These are phyloP conservation scores for Verasper variegatus DNA, from an alignment of 2,113 vertebrate genomes.

Conservation along the genomic window DNA sequence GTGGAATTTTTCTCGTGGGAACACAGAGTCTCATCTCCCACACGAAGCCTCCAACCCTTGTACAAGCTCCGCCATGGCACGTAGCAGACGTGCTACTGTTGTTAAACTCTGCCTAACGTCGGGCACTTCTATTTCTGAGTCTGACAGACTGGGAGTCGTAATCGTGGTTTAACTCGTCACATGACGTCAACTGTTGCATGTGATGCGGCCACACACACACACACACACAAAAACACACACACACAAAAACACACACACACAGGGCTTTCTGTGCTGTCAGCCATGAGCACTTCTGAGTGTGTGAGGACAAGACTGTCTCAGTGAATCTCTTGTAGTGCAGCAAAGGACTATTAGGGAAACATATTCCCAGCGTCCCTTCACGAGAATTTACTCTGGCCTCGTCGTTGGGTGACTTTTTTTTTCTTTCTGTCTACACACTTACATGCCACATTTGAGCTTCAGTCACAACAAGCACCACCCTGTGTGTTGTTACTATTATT, in stretches of 20 bases:
- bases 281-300: not conserved
- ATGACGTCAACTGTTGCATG: constrained; percentile 11
- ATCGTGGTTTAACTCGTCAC: not conserved
- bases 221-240: not conserved
- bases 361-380: not conserved
- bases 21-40: constrained; percentile 12
- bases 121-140: no score
- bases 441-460: constrained; percentile 13
- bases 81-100: not conserved
- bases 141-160: no score
- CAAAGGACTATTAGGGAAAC: constrained; percentile 17
- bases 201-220: not conserved
- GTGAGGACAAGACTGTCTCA: not conserved
- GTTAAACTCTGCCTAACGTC: constrained; percentile 6
- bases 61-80: not conserved
- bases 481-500: constrained; percentile 14
- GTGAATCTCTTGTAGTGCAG: constrained; percentile 37
- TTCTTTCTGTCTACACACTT: not conserved
- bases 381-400: not conserved
- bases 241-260: not conserved
- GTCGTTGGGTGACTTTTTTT: not conserved
- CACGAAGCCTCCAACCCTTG: not conserved
- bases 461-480: not conserved
- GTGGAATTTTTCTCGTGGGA: constrained; percentile 10
- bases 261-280: not conserved